Evolutionary conservation across 2,113 vertebrate species (phyloP).

Genomic region (Brachypteracias leptosomus): DNA sequence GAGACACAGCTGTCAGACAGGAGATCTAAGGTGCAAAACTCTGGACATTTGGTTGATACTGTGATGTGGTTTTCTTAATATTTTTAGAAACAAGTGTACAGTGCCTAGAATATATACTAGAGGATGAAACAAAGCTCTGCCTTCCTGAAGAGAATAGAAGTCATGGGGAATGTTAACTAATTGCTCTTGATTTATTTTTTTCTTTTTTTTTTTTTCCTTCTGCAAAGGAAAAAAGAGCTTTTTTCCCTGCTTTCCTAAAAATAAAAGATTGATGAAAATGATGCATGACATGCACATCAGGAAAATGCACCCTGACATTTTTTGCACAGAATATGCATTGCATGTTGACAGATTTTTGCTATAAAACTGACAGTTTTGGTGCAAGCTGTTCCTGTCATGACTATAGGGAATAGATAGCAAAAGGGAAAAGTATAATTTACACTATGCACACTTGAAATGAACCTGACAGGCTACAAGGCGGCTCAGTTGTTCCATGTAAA

Average conservation of each 20-base stretch:
- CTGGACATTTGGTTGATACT: background rate
- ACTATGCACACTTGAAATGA: slow-evolving; percentile 13
- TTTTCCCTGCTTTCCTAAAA: slow-evolving; percentile 46
- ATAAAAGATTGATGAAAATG: slow-evolving; percentile 70
- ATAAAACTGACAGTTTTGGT: slow-evolving; percentile 77
- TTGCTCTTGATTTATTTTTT: background rate
- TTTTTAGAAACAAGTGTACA: slow-evolving; percentile 15
- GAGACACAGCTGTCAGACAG: background rate
- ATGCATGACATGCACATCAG: slow-evolving; percentile 65
- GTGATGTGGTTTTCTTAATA: background rate
- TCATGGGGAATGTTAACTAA: slow-evolving; percentile 1
- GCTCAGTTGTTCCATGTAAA: background rate
- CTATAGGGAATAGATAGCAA: slow-evolving; percentile 60
- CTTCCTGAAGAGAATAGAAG: slow-evolving; percentile 18
- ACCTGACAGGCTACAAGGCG: slow-evolving; percentile 34
- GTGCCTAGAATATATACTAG: background rate
- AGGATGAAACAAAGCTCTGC: background rate
- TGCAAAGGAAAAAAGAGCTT: background rate
- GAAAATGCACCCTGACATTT: slow-evolving; percentile 71
- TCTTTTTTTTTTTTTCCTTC: background rate
- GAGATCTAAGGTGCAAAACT: background rate
- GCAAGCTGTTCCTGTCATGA: slow-evolving; percentile 70
- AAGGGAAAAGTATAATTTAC: slow-evolving; percentile 38
- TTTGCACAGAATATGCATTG: slow-evolving; percentile 59
- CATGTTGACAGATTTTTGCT: slow-evolving; percentile 72